Evolutionary conservation across 23 tunicate species (phyloP).

Genomic region (Phallusia fumigata): DNA sequence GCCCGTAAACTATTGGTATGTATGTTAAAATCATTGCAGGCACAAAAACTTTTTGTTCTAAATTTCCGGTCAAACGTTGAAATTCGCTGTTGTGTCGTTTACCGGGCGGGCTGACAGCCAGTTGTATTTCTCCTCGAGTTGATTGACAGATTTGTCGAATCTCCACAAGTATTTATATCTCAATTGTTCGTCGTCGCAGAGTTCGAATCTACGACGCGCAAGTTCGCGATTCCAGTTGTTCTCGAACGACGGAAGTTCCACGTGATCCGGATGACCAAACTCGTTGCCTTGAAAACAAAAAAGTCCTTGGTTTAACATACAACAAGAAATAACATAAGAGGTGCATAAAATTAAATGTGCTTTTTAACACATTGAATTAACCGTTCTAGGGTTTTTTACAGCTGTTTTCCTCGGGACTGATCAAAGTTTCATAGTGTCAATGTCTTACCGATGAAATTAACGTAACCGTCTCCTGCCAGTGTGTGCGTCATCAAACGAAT

Average conservation of each 20-base stretch:
- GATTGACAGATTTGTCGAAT: conserved; percentile 75
- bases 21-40: too few relatives aligned
- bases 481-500: conserved; percentile 73
- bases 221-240: conserved; percentile 51
- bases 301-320: too few relatives aligned
- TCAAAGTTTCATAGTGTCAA: too few relatives aligned
- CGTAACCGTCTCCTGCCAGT: conserved; percentile 83
- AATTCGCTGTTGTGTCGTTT: background rate
- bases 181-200: conserved; percentile 64
- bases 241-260: conserved; percentile 70
- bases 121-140: conserved; percentile 56
- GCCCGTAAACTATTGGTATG: too few relatives aligned
- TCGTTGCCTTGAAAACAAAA: conserved; percentile 64
- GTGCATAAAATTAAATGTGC: too few relatives aligned
- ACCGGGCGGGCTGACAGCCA: conserved; percentile 79
- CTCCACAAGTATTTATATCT: conserved; percentile 70
- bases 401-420: too few relatives aligned
- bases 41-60: too few relatives aligned
- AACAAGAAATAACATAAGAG: too few relatives aligned
- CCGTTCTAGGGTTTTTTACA: too few relatives aligned
- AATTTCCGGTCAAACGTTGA: too few relatives aligned
- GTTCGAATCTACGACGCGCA: conserved; percentile 74
- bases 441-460: conserved; percentile 86
- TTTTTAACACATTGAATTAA: too few relatives aligned
- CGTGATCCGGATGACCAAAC: conserved; percentile 98